Base-by-base conservation (phyloP, 2,888 invertebrate genomes). In the Penaeus monodon region DNA sequence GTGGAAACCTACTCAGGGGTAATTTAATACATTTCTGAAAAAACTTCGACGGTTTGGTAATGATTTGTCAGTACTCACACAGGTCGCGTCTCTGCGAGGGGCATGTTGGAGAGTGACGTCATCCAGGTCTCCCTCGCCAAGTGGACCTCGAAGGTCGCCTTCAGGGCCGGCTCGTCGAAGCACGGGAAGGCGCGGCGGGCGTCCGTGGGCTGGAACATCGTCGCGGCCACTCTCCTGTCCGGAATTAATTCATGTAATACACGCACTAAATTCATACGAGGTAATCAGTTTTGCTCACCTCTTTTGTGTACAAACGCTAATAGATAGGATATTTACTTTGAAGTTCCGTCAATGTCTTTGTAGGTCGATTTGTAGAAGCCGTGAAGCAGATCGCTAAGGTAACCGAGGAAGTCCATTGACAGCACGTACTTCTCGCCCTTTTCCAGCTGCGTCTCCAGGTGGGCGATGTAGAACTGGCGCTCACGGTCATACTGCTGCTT, bases 321-420 rank as follows among this genome's bases (percentile, higher is more conserved):
- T 10, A 33, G 10, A 2, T 78, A 17, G 17, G 57, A 44, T 57
- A 44, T 24, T 49, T 20, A 88, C 88, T 86, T 86, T 57, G n/a
- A 80, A 22, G 79, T 57, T 68, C 86, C 88, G 44, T 88, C 83
- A 44, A 84, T 76, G 81, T 94, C 92, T 90, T 94, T 94, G 92
- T 97, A 97, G 0, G 96, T 96, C 92, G 96, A 96, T 91, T 96
- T 94, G 91, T 97, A 97, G 92, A 97, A 96, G 74, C 97, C 97
- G 91, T 95, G 95, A 63, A 97, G 93, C 90, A 95, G 94, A 91
- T 96, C 96, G 91, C 95, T 95, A 78, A 97, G 93, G 87, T 94
- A 93, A 0, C 97, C 97, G 8, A 94, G 93, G 91, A 95, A 97
- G 63, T 73, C 64, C n/a, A 97, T 94, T 90, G 94, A 93, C 90